These are phyloP conservation scores for Sycobia sp. DNA, from an alignment of 1,140 invertebrate genomes.

Conservation along the genomic window DNA sequence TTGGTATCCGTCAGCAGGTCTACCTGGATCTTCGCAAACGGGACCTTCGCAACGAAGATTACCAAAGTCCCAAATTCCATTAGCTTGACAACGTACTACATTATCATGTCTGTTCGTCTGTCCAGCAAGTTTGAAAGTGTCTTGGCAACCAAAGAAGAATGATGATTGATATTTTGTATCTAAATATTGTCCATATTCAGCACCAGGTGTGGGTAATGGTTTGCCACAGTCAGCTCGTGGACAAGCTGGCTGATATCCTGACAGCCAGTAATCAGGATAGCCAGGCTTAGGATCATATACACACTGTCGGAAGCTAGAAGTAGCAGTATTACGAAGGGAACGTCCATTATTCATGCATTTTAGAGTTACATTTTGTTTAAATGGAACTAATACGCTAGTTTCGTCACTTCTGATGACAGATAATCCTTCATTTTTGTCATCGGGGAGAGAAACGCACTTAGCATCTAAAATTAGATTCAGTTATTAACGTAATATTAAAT, in stretches of 20 bases:
- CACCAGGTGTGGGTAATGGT: slow-evolving; percentile 87
- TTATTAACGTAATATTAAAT: neutral
- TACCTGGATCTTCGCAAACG: slow-evolving; percentile 92
- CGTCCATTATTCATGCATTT: slow-evolving; percentile 79
- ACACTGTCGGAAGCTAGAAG: slow-evolving; percentile 87
- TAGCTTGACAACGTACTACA: slow-evolving; percentile 87
- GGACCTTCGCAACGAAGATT: slow-evolving; percentile 94
- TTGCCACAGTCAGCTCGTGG: slow-evolving; percentile 85
- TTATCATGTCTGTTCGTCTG: slow-evolving; percentile 91
- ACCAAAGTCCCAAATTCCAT: slow-evolving; percentile 96
- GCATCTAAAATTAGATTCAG: slow-evolving; percentile 69
- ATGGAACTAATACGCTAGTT: slow-evolving; percentile 82
- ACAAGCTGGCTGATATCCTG: slow-evolving; percentile 83
- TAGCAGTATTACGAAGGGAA: slow-evolving; percentile 77
- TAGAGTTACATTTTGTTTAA: slow-evolving; percentile 87
- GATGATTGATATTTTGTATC: slow-evolving; percentile 90
- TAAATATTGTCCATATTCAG: slow-evolving; percentile 84
- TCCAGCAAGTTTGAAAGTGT: slow-evolving; percentile 92
- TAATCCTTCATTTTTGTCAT: slow-evolving; percentile 85
- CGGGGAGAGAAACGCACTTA: slow-evolving; percentile 86
- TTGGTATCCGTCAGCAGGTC: slow-evolving; percentile 90
- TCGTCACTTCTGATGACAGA: slow-evolving; percentile 75
- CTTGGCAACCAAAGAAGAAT: slow-evolving; percentile 96
- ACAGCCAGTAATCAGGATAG: slow-evolving; percentile 90
- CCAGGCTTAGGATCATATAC: slow-evolving; percentile 93